These are phyloP conservation scores for Hyaena hyaena DNA, from an alignment of 2,113 vertebrate species.

Conservation along the genomic window DNA sequence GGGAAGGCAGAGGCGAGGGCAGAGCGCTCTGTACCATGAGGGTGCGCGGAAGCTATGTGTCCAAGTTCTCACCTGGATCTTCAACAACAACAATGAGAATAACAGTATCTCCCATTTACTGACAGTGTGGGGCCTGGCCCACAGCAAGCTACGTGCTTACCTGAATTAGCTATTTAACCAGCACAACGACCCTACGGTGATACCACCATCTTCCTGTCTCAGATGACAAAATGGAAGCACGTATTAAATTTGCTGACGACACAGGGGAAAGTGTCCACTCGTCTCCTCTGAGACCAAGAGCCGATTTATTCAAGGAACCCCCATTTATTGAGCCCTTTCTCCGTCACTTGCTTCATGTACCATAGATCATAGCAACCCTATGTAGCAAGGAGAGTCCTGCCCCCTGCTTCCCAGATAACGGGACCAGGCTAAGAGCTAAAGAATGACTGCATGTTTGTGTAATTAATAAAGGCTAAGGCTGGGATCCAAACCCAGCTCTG, in stretches of 20 bases:
- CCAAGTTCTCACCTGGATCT: not conserved
- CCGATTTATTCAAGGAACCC: not conserved
- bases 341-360: rapidly evolving
- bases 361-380: rapidly evolving
- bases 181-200: rapidly evolving
- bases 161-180: rapidly evolving
- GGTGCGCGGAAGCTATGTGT: too few species aligned
- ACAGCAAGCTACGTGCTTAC: too few species aligned
- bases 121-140: too few species aligned
- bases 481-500: not conserved
- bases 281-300: not conserved
- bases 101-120: rapidly evolving
- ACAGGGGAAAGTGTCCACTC: rapidly evolving
- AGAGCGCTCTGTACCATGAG: rapidly evolving
- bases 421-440: not conserved
- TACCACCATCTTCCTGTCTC: not conserved
- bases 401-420: not conserved
- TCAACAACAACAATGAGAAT: rapidly evolving
- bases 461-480: not conserved
- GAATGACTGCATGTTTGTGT: not conserved
- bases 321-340: not conserved
- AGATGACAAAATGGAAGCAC: not conserved
- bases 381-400: rapidly evolving
- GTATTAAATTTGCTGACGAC: not conserved
- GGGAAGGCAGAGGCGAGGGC: not conserved